These are phyloP conservation scores for Zaprionus capensis DNA, from an alignment of 1,140 invertebrate species.

Conservation along the genomic window DNA sequence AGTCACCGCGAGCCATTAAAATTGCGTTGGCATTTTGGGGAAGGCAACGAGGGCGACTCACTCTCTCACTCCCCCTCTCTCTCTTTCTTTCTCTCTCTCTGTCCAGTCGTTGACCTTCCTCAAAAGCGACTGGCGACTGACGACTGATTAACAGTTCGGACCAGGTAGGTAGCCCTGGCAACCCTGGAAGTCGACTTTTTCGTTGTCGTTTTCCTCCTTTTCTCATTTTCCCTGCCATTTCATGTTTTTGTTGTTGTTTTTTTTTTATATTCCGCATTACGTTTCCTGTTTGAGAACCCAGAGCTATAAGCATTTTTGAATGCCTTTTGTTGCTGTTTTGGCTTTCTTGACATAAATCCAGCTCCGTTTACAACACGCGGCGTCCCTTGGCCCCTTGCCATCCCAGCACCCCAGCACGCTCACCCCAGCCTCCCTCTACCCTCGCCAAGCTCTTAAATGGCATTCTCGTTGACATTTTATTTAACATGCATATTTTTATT, in stretches of 20 bases:
- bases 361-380: constrained; percentile 62
- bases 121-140: not conserved
- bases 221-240: not conserved
- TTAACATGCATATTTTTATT: constrained; percentile 55
- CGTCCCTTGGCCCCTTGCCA: not conserved
- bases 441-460: constrained; percentile 49
- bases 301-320: constrained; percentile 48
- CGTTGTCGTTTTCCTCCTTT: not conserved
- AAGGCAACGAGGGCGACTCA: not conserved
- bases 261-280: constrained; percentile 30
- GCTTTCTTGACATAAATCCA: constrained; percentile 74
- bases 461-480: constrained; percentile 75
- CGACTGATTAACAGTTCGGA: constrained; percentile 28
- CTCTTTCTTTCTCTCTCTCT: not conserved
- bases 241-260: constrained; percentile 2
- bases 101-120: constrained; percentile 33
- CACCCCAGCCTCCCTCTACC: not conserved
- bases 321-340: constrained; percentile 60
- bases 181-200: constrained; percentile 14
- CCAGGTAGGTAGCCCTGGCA: constrained; percentile 20
- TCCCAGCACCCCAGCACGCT: too few relatives aligned
- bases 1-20: constrained; percentile 3
- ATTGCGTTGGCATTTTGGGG: not conserved
- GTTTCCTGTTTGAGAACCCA: constrained; percentile 28
- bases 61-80: not conserved